Evolutionary conservation across 2,797 vertebrate genomes (phyloP), one percentile per base, ranked within the genome.

Genomic region (Sebastes minor): DNA sequence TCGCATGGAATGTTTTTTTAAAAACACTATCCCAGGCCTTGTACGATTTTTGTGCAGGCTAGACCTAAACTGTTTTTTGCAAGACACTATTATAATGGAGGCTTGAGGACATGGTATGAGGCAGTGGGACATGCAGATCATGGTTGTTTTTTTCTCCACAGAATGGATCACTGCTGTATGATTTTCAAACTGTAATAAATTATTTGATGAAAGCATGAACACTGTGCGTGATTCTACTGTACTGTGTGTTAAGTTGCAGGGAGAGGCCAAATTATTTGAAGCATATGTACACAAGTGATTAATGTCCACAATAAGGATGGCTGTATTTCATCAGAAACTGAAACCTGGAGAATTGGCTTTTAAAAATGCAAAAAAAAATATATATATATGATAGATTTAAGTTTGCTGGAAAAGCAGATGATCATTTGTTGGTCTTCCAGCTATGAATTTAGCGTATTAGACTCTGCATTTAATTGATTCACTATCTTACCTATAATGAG

Each of bases 171-270:
- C 23, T 67, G 28, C 30, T 88, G 68, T 90, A 62, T 30, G 74
- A 67, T 82, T 64, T 90, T 81, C 76, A 82, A 68, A 46, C 71
- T 35, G 2, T 71, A 87, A 85, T 89, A 93, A 88, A 90, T 86
- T 71, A 88, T 85, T 65, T 78, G 53, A 63, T 66, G 57, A 84
- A 70, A 63, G 82, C 76, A 89, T 78, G 55, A 76, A 86, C 16
- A 52, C 60, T 49, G 55, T 82, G 73, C 74, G 38, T 35, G 13
- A 35, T 71, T n/a, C 14, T 23, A 22, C 35, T 55, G 16, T 78
- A 16, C 35, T 55, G 30, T 71, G 35, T 71, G 32, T 33, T 35
- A 20, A 55, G 33, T 60, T 12, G 14, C 3, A 49, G 10, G 3
- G 5, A 74, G 35, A 57, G 7, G 23, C 20, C 25, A 75, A 9